Evolutionary conservation across 2,797 vertebrate genomes (phyloP).

Genomic region (Coracias cyanogaster): DNA sequence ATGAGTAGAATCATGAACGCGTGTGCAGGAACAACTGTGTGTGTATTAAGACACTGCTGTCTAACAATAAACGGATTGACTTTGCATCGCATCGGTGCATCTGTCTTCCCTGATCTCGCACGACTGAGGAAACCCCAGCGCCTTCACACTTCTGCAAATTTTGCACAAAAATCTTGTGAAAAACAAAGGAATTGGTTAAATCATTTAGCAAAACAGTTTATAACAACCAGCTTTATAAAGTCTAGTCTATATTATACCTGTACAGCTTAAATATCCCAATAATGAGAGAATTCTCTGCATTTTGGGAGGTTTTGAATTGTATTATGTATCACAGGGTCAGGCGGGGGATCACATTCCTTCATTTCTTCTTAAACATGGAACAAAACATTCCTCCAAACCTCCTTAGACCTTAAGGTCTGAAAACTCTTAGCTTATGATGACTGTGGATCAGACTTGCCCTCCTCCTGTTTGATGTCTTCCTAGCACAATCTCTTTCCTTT

Average conservation of each 20-base stretch:
- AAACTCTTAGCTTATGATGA: not conserved
- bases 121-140: too few species aligned
- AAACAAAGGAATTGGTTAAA: not conserved
- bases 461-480: not conserved
- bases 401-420: not conserved
- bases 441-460: not conserved
- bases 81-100: too few species aligned
- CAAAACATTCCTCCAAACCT: not conserved
- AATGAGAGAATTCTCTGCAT: not conserved
- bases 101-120: too few species aligned
- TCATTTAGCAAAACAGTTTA: not conserved
- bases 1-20: too few species aligned
- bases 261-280: not conserved
- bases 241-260: not conserved
- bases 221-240: not conserved
- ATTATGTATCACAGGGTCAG: not conserved
- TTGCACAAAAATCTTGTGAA: not conserved
- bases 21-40: too few species aligned
- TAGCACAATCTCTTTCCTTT: not conserved
- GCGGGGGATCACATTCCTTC: too few species aligned
- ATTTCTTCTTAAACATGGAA: not conserved
- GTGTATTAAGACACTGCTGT: too few species aligned
- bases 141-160: not conserved
- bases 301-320: not conserved
- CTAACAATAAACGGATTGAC: too few species aligned